These are phyloP conservation scores for Denticeps clupeoides DNA, from an alignment of 2,797 vertebrate genomes.

Conservation along the genomic window DNA sequence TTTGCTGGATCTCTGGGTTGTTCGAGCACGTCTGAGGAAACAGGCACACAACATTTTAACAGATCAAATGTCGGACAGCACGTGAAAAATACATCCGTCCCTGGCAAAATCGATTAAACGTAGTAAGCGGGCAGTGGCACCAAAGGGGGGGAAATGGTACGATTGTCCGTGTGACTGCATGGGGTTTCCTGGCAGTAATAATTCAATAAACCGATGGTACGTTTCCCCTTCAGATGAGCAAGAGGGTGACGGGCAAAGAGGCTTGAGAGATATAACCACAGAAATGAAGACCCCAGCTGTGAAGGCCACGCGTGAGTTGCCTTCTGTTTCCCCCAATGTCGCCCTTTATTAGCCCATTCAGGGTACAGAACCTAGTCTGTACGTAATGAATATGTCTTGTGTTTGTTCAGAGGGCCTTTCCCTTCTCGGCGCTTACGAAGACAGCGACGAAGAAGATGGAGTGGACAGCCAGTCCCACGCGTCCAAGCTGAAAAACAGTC, in stretches of 20 bases:
- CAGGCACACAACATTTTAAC: too few relatives aligned
- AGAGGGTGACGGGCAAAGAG: constrained; percentile 59
- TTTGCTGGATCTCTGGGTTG: too few relatives aligned
- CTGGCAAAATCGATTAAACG: too few relatives aligned
- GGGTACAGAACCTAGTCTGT: too few relatives aligned
- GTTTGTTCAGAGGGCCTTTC: constrained; percentile 74
- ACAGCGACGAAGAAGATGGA: constrained; percentile 88
- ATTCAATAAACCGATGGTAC: neutral
- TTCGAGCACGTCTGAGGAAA: too few relatives aligned
- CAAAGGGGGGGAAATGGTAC: too few relatives aligned
- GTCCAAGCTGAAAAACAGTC: constrained; percentile 59
- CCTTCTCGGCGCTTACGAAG: constrained; percentile 88
- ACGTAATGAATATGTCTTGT: neutral
- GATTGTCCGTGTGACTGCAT: too few relatives aligned
- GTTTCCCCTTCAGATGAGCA: constrained; percentile 64
- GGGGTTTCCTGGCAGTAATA: too few relatives aligned
- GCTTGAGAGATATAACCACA: constrained; percentile 44
- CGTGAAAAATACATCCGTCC: too few relatives aligned
- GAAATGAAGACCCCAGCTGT: constrained; percentile 63
- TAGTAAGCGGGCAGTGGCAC: too few relatives aligned
- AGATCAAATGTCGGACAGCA: too few relatives aligned
- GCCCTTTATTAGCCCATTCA: neutral
- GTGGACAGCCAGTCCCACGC: constrained; percentile 35
- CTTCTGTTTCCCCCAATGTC: too few relatives aligned
- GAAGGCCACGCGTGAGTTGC: constrained; percentile 75